Percentiles rank a stretch among this genome's conserved stretches.
These are phyloP conservation scores for Chionis minor DNA, from an alignment of 2,113 vertebrate genomes.

Conservation along the genomic window DNA sequence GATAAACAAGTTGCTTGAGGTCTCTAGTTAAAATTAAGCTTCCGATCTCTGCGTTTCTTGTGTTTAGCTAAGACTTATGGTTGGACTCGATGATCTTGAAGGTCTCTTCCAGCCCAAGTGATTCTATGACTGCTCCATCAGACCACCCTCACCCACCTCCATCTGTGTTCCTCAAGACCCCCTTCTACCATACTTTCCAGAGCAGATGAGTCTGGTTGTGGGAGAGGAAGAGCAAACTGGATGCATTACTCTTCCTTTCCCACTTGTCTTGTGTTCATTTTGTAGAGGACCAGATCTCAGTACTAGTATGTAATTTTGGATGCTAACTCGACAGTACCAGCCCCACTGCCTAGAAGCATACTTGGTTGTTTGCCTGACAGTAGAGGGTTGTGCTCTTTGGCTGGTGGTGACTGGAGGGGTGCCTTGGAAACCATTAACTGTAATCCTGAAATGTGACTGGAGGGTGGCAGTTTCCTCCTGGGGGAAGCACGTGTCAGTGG, in stretches of 20 bases:
- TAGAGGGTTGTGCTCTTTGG: background rate
- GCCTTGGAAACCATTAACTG: background rate
- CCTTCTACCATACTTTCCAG: background rate
- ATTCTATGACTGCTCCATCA: background rate
- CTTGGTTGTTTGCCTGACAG: background rate
- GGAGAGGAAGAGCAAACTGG: background rate
- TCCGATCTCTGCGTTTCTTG: background rate
- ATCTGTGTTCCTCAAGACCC: background rate
- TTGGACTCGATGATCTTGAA: no score
- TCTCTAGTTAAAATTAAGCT: background rate
- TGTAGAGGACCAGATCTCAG: background rate
- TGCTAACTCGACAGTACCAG: background rate
- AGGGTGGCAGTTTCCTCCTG: background rate
- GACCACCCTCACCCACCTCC: background rate
- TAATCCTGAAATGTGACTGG: background rate
- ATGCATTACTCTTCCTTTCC: background rate
- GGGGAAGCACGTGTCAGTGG: background rate
- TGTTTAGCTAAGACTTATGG: background rate
- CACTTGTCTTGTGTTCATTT: background rate
- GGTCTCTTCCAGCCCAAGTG: no score
- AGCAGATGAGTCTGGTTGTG: background rate
- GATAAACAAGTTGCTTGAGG: background rate
- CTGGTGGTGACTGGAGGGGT: background rate
- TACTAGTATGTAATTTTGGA: background rate
- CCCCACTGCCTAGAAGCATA: background rate